A percentile compares a stretch with the other conserved stretches of the same genome.
Conservation (phyloP, 2,113 vertebrate species). For the Camelus bactrianus region DNA sequence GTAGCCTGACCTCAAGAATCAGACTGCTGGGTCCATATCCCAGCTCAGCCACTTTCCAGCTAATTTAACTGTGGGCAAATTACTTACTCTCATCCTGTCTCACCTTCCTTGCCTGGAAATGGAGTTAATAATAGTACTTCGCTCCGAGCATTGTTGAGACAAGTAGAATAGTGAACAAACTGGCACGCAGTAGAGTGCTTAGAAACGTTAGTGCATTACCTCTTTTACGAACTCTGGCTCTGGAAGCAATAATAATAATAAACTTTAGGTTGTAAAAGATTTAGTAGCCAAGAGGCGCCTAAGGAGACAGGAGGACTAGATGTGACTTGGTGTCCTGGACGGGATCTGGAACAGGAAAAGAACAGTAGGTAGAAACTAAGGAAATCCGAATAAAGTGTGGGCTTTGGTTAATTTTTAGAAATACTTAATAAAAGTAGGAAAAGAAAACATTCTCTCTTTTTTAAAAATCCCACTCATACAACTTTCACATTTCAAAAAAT, state of each 20-base stretch:
- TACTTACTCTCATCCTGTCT: background rate
- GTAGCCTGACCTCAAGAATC: background rate
- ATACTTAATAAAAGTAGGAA: background rate
- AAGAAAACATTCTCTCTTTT: slow-evolving; percentile 22
- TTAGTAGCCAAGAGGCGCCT: background rate
- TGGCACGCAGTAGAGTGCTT: background rate
- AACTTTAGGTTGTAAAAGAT: background rate
- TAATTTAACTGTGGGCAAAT: background rate
- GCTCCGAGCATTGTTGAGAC: background rate
- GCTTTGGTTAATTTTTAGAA: background rate
- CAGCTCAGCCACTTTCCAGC: background rate
- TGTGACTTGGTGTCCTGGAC: background rate
- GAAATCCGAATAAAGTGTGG: background rate
- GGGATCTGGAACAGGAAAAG: background rate
- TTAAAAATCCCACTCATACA: background rate
- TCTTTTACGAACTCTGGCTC: background rate
- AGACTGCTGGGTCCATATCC: background rate
- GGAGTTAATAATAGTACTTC: background rate
- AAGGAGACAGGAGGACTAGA: background rate
- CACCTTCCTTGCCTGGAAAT: background rate
- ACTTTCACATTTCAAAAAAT: background rate
- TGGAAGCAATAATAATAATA: slow-evolving; percentile 29
- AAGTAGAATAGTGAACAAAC: background rate
- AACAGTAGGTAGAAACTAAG: background rate
- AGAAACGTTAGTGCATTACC: background rate